Conservation (phyloP, 2,797 vertebrate genomes). For the Picus viridis region DNA sequence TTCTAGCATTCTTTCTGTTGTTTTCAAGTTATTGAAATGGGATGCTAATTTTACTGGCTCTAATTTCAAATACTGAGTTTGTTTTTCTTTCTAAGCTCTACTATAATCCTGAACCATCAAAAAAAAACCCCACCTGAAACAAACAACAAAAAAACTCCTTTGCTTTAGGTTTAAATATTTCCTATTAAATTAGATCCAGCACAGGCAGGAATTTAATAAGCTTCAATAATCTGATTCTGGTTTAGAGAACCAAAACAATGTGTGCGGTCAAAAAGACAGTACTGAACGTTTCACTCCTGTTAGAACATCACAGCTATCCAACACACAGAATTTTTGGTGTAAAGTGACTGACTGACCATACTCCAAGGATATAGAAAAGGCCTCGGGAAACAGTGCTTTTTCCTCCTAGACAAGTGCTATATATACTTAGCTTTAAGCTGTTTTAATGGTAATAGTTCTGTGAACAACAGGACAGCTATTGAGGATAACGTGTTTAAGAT, state of each 20-base stretch:
- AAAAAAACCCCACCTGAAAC: not conserved
- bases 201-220: conserved; percentile 53
- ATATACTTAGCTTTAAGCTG: not conserved
- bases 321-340: not conserved
- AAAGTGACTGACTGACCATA: conserved; percentile 7
- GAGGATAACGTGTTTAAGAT: conserved; percentile 19
- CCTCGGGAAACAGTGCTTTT: not conserved
- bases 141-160: not conserved
- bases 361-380: not conserved
- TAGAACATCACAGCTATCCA: conserved; percentile 23
- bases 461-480: conserved; percentile 32
- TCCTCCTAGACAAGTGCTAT: not conserved
- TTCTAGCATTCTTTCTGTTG: conserved; percentile 1
- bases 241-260: conserved; percentile 46
- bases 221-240: conserved; percentile 56
- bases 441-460: not conserved
- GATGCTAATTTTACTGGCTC: conserved; percentile 1
- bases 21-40: conserved; percentile 14
- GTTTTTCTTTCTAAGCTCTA: conserved; percentile 29
- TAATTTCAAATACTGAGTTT: conserved; percentile 20
- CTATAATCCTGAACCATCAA: conserved; percentile 29
- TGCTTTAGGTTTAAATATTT: conserved; percentile 69
- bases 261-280: conserved; percentile 27
- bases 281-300: not conserved
- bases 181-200: conserved; percentile 57